Evolutionary conservation across 2,888 invertebrate genomes (phyloP), one percentile per base, ranked within the genome.

Genomic region (Lithophane ornitopus): DNA sequence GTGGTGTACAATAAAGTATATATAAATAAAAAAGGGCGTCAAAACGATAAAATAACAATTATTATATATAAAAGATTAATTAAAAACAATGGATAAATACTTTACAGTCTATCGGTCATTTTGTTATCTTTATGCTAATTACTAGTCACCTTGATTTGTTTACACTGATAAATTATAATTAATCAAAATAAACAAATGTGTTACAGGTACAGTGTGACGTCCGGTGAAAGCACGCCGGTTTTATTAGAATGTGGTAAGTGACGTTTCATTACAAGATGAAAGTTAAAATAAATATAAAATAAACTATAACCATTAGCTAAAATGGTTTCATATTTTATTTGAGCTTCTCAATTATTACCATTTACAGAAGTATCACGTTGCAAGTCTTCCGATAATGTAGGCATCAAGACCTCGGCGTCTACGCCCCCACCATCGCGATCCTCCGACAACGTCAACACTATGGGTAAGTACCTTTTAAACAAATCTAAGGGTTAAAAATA

Each of bases 181-280:
- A 28, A 70, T 34, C 19, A 14, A 34, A 63, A 58, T n/a, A 46
- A 54, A 46, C 28, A 26, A 34, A 59, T 44, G 12, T 70, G 1
- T 92, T 91, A 70, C 91, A 97, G 97, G 96, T 97, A 96, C 87
- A 97, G 97, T 78, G 95, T 96, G 19, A 97, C 97, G 61, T 97
- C 97, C 16, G 97, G 97, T 52, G 97, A 97, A 90, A 97, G 97
- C 84, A 97, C 97, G 39, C 97, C 97, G 8, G 96, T 97, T 28
- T 92, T 97, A 90, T 91, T 97, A 90, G 97, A 97, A 91, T 96
- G 95, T 81, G 96, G 96, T 96, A 88, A 90, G 82, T 76, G 9
- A 46, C 0, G 41, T 56, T 49, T 22, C 2, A 49, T 22, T 28
- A 8, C 2, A 49, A 41, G 8, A 28, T 39, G 34, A 44, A 62